phyloP scores from a whole-genome alignment of 2,113 vertebrate genomes.

The Dendropsophus ebraccatus region DNA sequence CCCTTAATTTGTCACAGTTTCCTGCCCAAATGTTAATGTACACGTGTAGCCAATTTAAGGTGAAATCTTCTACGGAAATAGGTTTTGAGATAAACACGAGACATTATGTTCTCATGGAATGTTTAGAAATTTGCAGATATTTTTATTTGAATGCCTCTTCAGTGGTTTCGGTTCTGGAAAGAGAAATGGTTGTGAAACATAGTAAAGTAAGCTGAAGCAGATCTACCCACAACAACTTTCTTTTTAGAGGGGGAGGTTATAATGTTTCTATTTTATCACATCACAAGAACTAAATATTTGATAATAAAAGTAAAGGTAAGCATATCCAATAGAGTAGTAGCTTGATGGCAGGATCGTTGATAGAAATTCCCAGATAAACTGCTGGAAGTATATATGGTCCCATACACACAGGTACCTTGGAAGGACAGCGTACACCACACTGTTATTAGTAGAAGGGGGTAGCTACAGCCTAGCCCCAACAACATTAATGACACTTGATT shows the following conservation, averaged over 20 bases:
- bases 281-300: neutral
- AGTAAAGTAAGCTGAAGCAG: neutral
- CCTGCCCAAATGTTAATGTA: conserved; percentile 22
- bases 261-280: neutral
- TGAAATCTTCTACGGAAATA: conserved; percentile 9
- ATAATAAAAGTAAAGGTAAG: neutral
- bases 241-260: neutral
- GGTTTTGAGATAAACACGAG: neutral
- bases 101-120: conserved; percentile 6
- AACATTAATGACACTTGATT: too few relatives aligned
- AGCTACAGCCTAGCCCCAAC: too few relatives aligned
- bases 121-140: neutral
- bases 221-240: neutral
- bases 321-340: neutral
- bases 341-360: too few relatives aligned
- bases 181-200: neutral
- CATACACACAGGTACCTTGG: too few relatives aligned
- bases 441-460: too few relatives aligned
- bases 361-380: too few relatives aligned
- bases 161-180: neutral
- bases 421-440: too few relatives aligned
- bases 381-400: too few relatives aligned
- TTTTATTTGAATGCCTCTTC: neutral
- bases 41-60: neutral
- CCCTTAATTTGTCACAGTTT: conserved; percentile 44